Percentiles rank a stretch among this genome's conserved stretches.
Conservation (phyloP, 2,113 vertebrate species). For the Phoenicopterus ruber region DNA sequence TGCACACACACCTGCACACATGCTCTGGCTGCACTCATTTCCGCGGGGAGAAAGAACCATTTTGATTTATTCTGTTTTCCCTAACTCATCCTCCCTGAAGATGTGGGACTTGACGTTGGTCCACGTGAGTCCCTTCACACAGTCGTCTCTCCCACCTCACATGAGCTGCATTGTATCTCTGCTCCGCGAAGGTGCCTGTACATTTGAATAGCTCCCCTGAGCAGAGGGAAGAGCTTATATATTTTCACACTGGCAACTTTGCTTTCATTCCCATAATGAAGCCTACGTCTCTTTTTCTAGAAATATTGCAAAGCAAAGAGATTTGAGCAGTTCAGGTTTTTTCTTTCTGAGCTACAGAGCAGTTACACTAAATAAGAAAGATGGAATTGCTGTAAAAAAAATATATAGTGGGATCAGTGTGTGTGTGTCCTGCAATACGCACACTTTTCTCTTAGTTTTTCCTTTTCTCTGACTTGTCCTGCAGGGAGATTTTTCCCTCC, state of each 20-base stretch:
- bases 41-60: not conserved
- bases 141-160: no score
- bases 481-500: not conserved
- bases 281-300: not conserved
- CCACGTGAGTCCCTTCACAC: accelerated
- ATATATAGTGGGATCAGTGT: accelerated
- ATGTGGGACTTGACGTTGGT: not conserved
- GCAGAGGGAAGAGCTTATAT: not conserved
- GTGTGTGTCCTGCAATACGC: not conserved
- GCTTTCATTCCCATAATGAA: not conserved
- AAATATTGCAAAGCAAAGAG: not conserved
- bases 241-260: not conserved
- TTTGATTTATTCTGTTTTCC: not conserved
- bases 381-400: not conserved
- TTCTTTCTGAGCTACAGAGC: not conserved
- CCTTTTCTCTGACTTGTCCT: not conserved
- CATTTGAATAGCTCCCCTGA: not conserved
- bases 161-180: accelerated
- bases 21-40: not conserved
- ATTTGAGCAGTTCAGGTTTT: not conserved
- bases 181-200: not conserved
- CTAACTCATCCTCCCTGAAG: not conserved
- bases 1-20: accelerated
- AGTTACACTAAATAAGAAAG: not conserved
- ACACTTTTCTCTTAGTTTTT: not conserved